These are phyloP conservation scores for Leptinotarsa tumamoca DNA, from an alignment of 2,888 invertebrate genomes.

Conservation along the genomic window DNA sequence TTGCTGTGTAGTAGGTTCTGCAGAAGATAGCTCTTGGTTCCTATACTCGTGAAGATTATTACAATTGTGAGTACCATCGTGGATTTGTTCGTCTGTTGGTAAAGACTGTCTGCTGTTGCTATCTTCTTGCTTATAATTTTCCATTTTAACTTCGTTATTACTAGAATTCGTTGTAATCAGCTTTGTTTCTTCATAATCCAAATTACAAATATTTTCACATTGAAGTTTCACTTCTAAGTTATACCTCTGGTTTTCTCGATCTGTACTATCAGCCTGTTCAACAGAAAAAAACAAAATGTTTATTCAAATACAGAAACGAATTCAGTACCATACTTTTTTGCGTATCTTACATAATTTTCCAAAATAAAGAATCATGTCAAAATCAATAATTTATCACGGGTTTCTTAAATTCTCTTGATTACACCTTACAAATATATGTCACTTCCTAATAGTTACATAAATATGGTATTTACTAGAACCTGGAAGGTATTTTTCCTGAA, in stretches of 20 bases:
- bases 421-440: too few species aligned
- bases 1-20: slow-evolving; percentile 15
- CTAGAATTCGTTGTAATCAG: slow-evolving; percentile 1
- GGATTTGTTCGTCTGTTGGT: slow-evolving; percentile 1
- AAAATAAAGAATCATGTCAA: too few species aligned
- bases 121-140: slow-evolving; percentile 34
- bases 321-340: too few species aligned
- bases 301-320: too few species aligned
- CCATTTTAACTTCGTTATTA: slow-evolving; percentile 22
- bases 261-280: neutral
- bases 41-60: slow-evolving; percentile 24
- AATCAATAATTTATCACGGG: too few species aligned
- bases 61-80: neutral
- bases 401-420: too few species aligned
- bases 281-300: neutral
- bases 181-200: slow-evolving; percentile 37
- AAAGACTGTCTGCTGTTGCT: slow-evolving; percentile 35
- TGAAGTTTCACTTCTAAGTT: slow-evolving; percentile 14
- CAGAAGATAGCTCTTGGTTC: slow-evolving; percentile 24
- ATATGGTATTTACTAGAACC: too few species aligned
- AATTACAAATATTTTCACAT: slow-evolving; percentile 25
- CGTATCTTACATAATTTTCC: too few species aligned
- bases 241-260: slow-evolving; percentile 18
- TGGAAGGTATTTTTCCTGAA: too few species aligned
- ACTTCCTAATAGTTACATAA: too few species aligned